A percentile compares a stretch with the other conserved stretches of the same genome.
Conservation (phyloP, 37 sponge, comb jelly and placozoan species). For the Dysidea cf. avara region DNA sequence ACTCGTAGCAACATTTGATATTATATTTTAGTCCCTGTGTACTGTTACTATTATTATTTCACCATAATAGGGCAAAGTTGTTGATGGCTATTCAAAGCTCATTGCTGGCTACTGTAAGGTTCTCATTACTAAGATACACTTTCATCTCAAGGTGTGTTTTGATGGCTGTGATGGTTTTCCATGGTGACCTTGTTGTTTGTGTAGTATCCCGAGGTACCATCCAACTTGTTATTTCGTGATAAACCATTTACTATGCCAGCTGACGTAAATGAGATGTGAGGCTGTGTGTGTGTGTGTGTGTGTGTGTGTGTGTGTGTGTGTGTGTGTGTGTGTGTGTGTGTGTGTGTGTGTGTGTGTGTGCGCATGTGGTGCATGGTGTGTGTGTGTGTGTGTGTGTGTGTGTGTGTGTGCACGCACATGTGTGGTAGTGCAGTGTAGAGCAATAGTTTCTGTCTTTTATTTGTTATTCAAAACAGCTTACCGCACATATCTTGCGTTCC, state of each 20-base stretch:
- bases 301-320: not conserved
- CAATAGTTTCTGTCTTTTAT: too few relatives aligned
- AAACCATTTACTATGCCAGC: slow-evolving; percentile 45
- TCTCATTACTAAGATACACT: slow-evolving; percentile 66
- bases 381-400: not conserved
- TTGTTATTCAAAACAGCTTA: not conserved
- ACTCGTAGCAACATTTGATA: too few relatives aligned
- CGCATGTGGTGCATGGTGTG: too few relatives aligned
- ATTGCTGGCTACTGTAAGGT: slow-evolving; percentile 73
- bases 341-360: not conserved
- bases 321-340: not conserved
- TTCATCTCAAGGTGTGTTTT: slow-evolving; percentile 66
- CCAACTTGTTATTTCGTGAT: slow-evolving; percentile 59
- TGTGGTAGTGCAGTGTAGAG: not conserved
- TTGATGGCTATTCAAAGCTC: slow-evolving; percentile 79
- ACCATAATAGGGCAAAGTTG: slow-evolving; percentile 32
- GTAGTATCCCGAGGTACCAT: slow-evolving; percentile 77
- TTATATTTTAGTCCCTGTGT: too few relatives aligned
- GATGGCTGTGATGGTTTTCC: not conserved
- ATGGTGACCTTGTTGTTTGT: not conserved
- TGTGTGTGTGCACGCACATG: not conserved
- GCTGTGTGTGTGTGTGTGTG: not conserved
- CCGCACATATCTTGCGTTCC: not conserved
- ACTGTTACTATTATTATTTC: too few relatives aligned
- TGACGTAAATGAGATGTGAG: slow-evolving; percentile 30